phyloP scores from a whole-genome alignment of 2,888 invertebrate genomes.

The Watsonalla binaria region DNA sequence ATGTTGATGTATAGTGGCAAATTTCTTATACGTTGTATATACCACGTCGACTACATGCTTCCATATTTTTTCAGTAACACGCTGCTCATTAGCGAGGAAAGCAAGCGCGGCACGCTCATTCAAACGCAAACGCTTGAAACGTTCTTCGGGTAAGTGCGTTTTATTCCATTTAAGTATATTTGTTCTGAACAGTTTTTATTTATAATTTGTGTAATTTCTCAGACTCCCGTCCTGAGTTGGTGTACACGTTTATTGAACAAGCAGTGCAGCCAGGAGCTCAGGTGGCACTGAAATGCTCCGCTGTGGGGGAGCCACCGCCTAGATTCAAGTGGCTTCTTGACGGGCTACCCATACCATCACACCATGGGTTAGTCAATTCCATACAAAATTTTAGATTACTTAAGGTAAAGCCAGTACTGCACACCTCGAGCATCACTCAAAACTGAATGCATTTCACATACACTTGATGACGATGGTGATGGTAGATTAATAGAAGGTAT shows the following conservation, averaged over 20 bases:
- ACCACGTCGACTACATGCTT: neutral
- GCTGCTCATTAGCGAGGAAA: slow-evolving; percentile 62
- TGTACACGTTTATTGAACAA: slow-evolving; percentile 90
- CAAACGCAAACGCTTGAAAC: slow-evolving; percentile 65
- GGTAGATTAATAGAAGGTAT: no score
- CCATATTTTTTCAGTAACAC: slow-evolving; percentile 47
- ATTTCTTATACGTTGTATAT: no score
- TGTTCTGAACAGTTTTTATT: slow-evolving; percentile 9
- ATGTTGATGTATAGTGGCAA: no score
- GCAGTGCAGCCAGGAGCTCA: slow-evolving; percentile 83
- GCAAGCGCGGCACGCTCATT: slow-evolving; percentile 39
- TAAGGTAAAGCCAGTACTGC: no score
- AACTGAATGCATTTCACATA: no score
- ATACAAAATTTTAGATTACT: no score
- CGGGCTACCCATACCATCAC: slow-evolving; percentile 63
- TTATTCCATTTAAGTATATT: slow-evolving; percentile 23
- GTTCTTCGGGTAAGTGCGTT: slow-evolving; percentile 57
- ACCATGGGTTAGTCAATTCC: slow-evolving; percentile 53
- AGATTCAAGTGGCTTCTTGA: slow-evolving; percentile 68
- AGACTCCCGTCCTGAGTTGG: slow-evolving; percentile 90
- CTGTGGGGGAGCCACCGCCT: slow-evolving; percentile 92
- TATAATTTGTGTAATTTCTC: slow-evolving; percentile 23
- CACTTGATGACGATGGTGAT: no score
- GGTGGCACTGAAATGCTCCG: slow-evolving; percentile 91
- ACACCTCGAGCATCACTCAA: no score